A percentile compares a stretch with the other conserved stretches of the same genome.
Evolutionary conservation across 2,888 invertebrate species (phyloP).

Genomic region (Alentia gelatinosa): DNA sequence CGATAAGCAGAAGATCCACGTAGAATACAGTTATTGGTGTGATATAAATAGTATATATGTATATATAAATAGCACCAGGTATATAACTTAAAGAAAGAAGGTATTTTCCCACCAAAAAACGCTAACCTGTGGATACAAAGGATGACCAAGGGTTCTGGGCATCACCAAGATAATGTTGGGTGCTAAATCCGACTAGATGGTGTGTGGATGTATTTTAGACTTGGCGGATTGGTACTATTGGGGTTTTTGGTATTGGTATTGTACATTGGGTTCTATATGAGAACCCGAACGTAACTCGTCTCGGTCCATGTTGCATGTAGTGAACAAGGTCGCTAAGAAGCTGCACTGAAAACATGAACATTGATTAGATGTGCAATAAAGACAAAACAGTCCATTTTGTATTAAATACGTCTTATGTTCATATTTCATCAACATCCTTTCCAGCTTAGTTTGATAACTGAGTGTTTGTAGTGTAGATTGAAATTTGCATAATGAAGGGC

Average conservation of each 20-base stretch:
- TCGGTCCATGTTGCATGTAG: constrained; percentile 28
- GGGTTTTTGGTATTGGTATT: constrained; percentile 22
- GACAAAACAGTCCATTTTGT: constrained; percentile 46
- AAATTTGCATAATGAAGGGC: too few species aligned
- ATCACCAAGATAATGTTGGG: neutral
- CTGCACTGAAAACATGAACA: neutral
- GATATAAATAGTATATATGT: too few species aligned
- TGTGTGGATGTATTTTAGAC: neutral
- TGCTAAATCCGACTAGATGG: neutral
- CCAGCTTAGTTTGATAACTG: too few species aligned
- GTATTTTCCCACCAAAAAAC: constrained; percentile 30
- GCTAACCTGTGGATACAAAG: neutral
- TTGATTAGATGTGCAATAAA: constrained; percentile 45
- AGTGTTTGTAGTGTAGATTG: too few species aligned
- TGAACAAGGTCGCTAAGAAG: neutral
- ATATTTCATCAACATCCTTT: too few species aligned
- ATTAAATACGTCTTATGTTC: too few species aligned
- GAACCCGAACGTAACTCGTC: neutral
- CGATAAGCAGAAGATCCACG: too few species aligned
- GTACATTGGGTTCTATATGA: constrained; percentile 23
- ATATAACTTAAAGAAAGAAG: neutral
- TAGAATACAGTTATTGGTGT: too few species aligned
- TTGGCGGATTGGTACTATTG: constrained; percentile 32
- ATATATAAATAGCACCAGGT: neutral
- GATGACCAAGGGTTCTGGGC: neutral